Conservation (phyloP, 2,888 invertebrate species). For the Drosophila peninsularis region DNA sequence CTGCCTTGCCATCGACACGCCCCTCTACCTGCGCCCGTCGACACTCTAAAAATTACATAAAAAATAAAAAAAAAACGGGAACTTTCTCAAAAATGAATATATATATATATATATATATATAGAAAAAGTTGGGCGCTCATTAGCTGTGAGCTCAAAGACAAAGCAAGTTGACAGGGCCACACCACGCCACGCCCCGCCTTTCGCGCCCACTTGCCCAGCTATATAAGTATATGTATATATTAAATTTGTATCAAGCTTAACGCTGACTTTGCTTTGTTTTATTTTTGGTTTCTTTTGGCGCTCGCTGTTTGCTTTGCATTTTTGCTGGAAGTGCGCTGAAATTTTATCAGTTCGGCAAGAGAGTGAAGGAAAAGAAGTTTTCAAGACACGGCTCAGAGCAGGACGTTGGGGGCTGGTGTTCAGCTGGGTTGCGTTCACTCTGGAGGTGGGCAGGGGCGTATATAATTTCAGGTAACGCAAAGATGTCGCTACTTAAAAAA, state of each 20-base stretch:
- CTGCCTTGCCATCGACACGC: conserved; percentile 11
- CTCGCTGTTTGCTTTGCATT: conserved; percentile 40
- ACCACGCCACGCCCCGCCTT: conserved; percentile 35
- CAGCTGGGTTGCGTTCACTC: background rate
- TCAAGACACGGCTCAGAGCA: conserved; percentile 17
- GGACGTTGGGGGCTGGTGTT: background rate
- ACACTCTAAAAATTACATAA: conserved; percentile 35
- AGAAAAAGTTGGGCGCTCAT: conserved; percentile 54
- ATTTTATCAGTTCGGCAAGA: conserved; percentile 45
- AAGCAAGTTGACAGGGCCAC: conserved; percentile 37
- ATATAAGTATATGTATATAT: conserved; percentile 34
- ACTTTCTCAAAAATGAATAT: conserved; percentile 8
- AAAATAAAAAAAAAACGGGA: conserved; percentile 3
- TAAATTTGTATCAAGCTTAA: conserved; percentile 70
- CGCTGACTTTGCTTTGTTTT: conserved; percentile 56
- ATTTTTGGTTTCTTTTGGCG: conserved; percentile 31
- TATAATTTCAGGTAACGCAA: conserved; percentile 60
- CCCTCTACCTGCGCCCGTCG: background rate
- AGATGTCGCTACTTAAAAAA: conserved; percentile 70
- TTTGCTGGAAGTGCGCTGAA: conserved; percentile 42
- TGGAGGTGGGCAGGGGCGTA: conserved; percentile 24
- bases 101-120: conserved; percentile 11
- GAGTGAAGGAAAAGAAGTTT: conserved; percentile 19
- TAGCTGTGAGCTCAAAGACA: conserved; percentile 52
- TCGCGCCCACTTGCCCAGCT: conserved; percentile 29